Percentiles rank a stretch among this genome's conserved stretches.
phyloP scores from a whole-genome alignment of 1,140 invertebrate genomes.

The Coenobita brevimanus region DNA sequence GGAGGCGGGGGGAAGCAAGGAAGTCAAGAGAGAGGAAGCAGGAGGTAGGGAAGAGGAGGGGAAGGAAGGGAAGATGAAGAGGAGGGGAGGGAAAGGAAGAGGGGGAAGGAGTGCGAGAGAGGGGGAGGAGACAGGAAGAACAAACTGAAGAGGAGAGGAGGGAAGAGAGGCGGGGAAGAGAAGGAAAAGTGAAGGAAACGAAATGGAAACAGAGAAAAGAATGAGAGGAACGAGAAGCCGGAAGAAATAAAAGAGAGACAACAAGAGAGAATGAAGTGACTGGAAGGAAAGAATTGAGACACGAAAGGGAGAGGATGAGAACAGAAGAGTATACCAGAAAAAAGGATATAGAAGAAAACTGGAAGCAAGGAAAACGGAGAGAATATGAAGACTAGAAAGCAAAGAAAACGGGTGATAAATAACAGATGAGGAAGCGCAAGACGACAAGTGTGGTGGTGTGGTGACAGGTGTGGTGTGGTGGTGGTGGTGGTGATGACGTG shows the following conservation, averaged over 20 bases:
- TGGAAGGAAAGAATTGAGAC: not conserved
- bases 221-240: not conserved
- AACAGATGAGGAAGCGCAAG: not conserved
- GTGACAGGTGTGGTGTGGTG: no score
- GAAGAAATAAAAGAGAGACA: not conserved
- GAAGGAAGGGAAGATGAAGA: not conserved
- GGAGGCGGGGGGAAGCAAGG: not conserved
- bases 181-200: not conserved
- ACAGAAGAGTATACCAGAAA: not conserved
- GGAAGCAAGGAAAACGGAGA: not conserved
- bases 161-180: not conserved
- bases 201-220: not conserved
- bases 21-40: not conserved
- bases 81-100: not conserved
- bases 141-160: not conserved
- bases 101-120: not conserved
- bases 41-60: not conserved
- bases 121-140: not conserved
- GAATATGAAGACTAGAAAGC: not conserved
- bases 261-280: not conserved
- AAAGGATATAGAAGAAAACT: not conserved
- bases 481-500: no score
- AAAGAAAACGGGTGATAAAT: not conserved
- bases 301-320: not conserved
- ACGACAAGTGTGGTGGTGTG: no score